Base-by-base conservation (phyloP, 2,113 vertebrate species). In the Psephotus haematonotus region DNA sequence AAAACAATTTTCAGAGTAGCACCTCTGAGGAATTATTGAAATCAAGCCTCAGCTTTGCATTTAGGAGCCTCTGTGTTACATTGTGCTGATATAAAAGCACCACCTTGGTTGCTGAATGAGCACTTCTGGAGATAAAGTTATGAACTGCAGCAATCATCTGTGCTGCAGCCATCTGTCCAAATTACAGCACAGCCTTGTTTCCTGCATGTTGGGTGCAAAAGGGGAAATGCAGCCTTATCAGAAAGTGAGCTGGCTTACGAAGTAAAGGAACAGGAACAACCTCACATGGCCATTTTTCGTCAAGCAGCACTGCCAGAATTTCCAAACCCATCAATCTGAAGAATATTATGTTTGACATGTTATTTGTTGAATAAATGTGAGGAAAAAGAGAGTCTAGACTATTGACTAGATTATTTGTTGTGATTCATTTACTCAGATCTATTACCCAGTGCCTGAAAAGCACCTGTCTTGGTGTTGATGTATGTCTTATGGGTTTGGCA, bases 391-490 rank as follows among this genome's bases (percentile, higher is more conserved):
- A 82, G 53, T 65, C 50, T 82, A 79, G 10, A 8, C 39, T 75
- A 70, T 77, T 63, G 76, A 96, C 31, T 91, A 76, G 57, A 78
- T 83, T 89, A 78, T 91, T 91, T 91, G 68, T 78, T 92, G 60
- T 90, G 92, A 92, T 83, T 86, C 39, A 60, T 78, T 63, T 92
- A 41, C 59, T 74, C 55, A 23, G 33, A 74, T 91, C 50, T 86
- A n/a, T 76, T 85, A 79, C 27, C 29, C 46, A 39, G 25, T 44
- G 44, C 13, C 39, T 78, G 86, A 96, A 96, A 88, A 75, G 53
- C 74, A 95, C 10, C 33, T 92, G 70, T 82, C 75, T 93, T 62
- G 62, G 8, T 55, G 29, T 12, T 81, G 53, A 91, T 82, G 16
- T 59, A 82, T 94, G 71, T 22, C 52, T 70, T 74, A 50, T 43